Conservation (phyloP, 2,797 vertebrate species). For the Masticophis lateralis region DNA sequence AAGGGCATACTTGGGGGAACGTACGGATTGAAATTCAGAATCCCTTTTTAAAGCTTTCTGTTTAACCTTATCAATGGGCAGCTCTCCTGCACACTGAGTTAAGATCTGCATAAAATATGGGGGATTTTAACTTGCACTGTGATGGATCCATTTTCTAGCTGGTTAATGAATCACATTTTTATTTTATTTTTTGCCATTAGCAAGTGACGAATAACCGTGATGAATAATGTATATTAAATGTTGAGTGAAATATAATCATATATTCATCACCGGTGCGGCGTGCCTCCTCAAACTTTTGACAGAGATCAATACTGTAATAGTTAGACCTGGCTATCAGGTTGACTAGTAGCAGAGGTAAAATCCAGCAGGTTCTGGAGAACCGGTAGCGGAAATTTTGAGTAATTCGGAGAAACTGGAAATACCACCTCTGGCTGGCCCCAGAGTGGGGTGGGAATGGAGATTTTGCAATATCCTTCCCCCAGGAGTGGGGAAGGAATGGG, state of each 20-base stretch:
- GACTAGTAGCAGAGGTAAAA: no score
- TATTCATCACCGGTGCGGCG: not conserved
- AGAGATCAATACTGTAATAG: not conserved
- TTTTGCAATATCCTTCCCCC: no score
- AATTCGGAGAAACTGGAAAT: no score
- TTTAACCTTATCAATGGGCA: not conserved
- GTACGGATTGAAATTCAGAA: not conserved
- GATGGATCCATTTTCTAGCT: not conserved
- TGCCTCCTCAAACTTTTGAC: not conserved
- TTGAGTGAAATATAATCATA: not conserved
- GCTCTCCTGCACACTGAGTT: not conserved
- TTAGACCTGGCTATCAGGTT: not conserved
- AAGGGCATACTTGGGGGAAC: not conserved
- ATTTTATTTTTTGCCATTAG: not conserved
- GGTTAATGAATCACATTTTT: not conserved
- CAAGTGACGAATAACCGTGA: not conserved
- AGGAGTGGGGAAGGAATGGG: no score
- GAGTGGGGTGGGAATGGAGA: no score
- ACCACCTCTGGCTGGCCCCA: no score
- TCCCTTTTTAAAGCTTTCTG: not conserved
- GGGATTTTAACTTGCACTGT: not conserved
- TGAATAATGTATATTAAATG: not conserved
- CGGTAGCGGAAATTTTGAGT: no score
- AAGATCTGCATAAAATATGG: not conserved
- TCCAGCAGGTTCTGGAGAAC: no score